Evolutionary conservation across 2,113 vertebrate genomes (phyloP).

Genomic region (Tragelaphus strepsiceros): DNA sequence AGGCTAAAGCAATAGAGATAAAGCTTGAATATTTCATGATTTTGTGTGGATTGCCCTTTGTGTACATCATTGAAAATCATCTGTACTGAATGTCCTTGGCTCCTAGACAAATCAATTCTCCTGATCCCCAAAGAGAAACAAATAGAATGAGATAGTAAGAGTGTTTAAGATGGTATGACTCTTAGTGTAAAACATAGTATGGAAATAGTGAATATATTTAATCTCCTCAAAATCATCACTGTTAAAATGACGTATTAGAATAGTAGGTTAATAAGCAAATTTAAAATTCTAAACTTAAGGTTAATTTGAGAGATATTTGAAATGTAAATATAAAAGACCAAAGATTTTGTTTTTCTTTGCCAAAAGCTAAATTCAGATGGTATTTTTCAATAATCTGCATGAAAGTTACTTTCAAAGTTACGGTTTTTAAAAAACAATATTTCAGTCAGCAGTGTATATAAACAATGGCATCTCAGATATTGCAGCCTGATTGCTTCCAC

Average conservation of each 20-base stretch:
- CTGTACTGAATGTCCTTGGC: conserved; percentile 17
- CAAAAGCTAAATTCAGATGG: conserved; percentile 2
- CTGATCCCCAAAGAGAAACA: conserved; percentile 25
- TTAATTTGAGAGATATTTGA: not conserved
- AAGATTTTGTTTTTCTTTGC: not conserved
- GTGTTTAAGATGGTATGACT: not conserved
- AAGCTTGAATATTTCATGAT: conserved; percentile 23
- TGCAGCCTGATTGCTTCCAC: not conserved
- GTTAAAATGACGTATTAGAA: not conserved
- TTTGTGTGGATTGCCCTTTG: conserved; percentile 6
- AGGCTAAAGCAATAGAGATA: not conserved
- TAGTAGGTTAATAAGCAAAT: not conserved
- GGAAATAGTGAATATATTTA: conserved; percentile 16
- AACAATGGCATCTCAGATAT: not conserved
- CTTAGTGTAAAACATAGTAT: not conserved
- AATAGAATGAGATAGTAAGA: conserved; percentile 12
- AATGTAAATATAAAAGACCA: not conserved
- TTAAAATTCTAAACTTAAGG: conserved; percentile 17
- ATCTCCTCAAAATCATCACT: not conserved
- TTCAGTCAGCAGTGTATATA: not conserved
- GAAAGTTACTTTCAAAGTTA: not conserved
- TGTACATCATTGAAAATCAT: conserved; percentile 1
- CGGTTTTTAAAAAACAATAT: not conserved
- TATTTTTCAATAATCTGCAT: not conserved
- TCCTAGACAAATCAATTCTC: not conserved